phyloP scores from a whole-genome alignment of 2,113 vertebrate genomes.

The human (Homo sapiens) region GRCh38 chr22:27208001-27208500 shows the following conservation, averaged over 20 bases:
- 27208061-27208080: background rate
- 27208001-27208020: background rate
- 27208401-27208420: no score
- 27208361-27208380: background rate
- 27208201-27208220: background rate
- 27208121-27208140: slow-evolving; percentile 30
- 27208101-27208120: background rate
- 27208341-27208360: background rate
- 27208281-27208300: background rate
- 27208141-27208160: background rate
- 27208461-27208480: background rate
- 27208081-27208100: slow-evolving; percentile 43
- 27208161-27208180: background rate
- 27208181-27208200: background rate
- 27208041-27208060: slow-evolving; percentile 22
- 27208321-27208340: background rate
- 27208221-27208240: fast-evolving
- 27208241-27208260: background rate
- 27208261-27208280: background rate
- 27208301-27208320: background rate
- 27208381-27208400: background rate
- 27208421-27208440: no score
- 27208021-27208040: background rate
- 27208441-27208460: no score
- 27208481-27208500: no score